Evolutionary conservation across 64 coral and sea anemone species (phyloP), one percentile per base, ranked within the genome.

Genomic region (Catalaphyllia jardinei): DNA sequence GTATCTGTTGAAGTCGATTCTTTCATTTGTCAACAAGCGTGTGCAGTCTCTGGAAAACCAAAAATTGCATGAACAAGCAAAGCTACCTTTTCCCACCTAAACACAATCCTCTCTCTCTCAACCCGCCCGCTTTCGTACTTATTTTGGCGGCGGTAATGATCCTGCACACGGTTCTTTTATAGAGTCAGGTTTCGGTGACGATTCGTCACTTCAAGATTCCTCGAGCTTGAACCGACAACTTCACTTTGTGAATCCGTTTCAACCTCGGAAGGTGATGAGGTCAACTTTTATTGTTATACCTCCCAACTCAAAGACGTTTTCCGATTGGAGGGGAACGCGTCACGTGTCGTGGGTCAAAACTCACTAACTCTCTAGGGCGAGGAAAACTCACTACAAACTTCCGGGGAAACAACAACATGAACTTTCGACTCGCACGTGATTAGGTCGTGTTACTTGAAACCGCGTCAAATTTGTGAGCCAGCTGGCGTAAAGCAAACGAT

Each of bases 11-110:
- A 39, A 39, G 38, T n/a, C n/a, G n/a, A n/a, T n/a, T n/a, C n/a
- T n/a, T n/a, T n/a, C n/a, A n/a, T n/a, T n/a, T 69, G 87, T 52
- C 79, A 60, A 76, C 72, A 29, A 88, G 75, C 27, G 38, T 38
- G 9, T 52, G 35, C 61, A 88, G 51, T 76, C 86, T 88, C 76
- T 88, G 73, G 86, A 77, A 38, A 77, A 77, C 73, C 50, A 88
- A 77, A 88, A 89, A 62, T 72, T 80, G 42, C 20, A 29, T 72
- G n/a, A 27, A 72, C 62, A 89, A 89, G 88, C 77, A 89, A 80
- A 80, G 62, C 76, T 80, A 72, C 63, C 16, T 89, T 80, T 24
- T 89, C 62, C 76, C 61, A 62, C n/a, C 55, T 77, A 63, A 88
- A n/a, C 72, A 88, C 38, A 71, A 80, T 80, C 16, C 24, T 55